Conservation (phyloP, 2,113 vertebrate genomes). For the Callopanchax toddi region DNA sequence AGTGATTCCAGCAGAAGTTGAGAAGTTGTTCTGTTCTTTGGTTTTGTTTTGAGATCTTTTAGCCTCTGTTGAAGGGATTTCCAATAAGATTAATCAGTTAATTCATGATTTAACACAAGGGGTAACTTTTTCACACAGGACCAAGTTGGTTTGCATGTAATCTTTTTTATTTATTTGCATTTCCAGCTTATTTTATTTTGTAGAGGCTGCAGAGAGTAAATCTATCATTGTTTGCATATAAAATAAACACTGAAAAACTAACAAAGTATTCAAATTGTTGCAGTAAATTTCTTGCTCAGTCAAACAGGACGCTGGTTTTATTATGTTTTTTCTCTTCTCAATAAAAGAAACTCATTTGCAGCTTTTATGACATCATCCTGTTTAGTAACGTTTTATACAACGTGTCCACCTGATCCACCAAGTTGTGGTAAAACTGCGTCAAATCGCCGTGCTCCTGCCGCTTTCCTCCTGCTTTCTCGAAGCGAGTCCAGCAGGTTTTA, state of each 20-base stretch:
- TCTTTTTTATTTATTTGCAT: neutral
- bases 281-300: conserved; percentile 9
- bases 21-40: too few relatives aligned
- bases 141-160: too few relatives aligned
- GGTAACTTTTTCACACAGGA: too few relatives aligned
- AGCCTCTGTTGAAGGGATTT: too few relatives aligned
- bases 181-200: neutral
- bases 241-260: neutral
- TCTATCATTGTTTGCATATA: neutral
- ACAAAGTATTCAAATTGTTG: conserved; percentile 33
- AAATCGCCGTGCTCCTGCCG: conserved; percentile 31
- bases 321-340: conserved; percentile 4
- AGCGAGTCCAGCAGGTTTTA: conserved; percentile 26
- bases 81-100: too few relatives aligned
- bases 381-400: too few relatives aligned
- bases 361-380: too few relatives aligned
- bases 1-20: too few relatives aligned
- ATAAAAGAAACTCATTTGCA: neutral
- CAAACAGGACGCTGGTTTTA: neutral
- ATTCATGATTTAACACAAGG: too few relatives aligned
- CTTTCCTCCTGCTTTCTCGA: conserved; percentile 16
- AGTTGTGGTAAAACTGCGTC: conserved; percentile 3
- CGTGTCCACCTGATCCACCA: conserved; percentile 5
- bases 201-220: neutral
- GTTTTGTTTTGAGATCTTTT: too few relatives aligned